Percentiles rank a stretch among this genome's conserved stretches.
Evolutionary conservation across 1,140 invertebrate species (phyloP).

Genomic region (Cotesia typhae): DNA sequence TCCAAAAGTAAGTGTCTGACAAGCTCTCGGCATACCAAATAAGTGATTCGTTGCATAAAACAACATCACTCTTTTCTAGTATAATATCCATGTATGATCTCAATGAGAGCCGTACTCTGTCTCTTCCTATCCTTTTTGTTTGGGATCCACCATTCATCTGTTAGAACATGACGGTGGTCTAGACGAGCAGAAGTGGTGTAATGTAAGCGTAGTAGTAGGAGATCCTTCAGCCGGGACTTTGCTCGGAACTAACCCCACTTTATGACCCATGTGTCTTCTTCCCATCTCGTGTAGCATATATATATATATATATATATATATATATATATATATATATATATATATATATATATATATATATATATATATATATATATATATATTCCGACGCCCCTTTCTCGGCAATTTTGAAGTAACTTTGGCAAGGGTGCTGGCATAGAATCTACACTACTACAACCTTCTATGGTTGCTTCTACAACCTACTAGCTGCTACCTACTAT

Average conservation of each 20-base stretch:
- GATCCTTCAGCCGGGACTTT: conserved; percentile 59
- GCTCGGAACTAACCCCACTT: conserved; percentile 60
- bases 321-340: too few species aligned
- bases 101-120: neutral
- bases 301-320: conserved; percentile 30
- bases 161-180: conserved; percentile 44
- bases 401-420: conserved; percentile 32
- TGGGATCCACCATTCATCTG: conserved; percentile 23
- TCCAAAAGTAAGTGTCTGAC: too few species aligned
- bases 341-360: too few species aligned
- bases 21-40: neutral
- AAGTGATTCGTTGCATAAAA: conserved; percentile 12
- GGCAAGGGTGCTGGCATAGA: conserved; percentile 1
- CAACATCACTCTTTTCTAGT: conserved; percentile 7
- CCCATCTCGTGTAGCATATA: conserved; percentile 34
- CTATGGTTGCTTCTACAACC: neutral
- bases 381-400: conserved; percentile 30
- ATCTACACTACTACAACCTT: neutral
- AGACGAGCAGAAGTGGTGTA: conserved; percentile 49
- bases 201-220: too few species aligned
- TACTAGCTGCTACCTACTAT: neutral
- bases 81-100: conserved; percentile 19
- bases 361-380: conserved; percentile 35
- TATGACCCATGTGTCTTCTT: conserved; percentile 54
- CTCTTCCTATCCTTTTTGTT: conserved; percentile 16